These are phyloP conservation scores for Ochotona princeps DNA, from an alignment of 2,113 vertebrate genomes.

Conservation along the genomic window DNA sequence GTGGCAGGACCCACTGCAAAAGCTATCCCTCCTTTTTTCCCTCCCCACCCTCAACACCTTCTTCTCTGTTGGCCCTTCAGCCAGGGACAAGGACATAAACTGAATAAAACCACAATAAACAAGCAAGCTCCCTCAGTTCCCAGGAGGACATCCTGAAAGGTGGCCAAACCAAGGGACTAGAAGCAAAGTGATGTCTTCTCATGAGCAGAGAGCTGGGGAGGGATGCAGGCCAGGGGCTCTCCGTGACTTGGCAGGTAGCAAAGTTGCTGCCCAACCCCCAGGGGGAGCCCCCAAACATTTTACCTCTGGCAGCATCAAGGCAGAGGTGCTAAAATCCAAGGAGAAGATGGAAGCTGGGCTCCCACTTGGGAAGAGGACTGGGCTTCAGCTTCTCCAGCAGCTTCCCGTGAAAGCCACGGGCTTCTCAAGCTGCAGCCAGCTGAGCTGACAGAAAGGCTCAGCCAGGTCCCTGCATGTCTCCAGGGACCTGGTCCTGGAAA, in stretches of 20 bases:
- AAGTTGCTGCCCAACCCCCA: background rate
- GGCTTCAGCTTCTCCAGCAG: background rate
- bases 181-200: background rate
- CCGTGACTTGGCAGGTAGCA: too few relatives aligned
- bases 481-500: background rate
- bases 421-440: background rate
- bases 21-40: background rate
- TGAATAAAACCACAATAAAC: background rate
- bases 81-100: background rate
- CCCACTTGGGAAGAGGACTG: background rate
- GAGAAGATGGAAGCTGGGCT: background rate
- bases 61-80: background rate
- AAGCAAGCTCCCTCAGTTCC: background rate
- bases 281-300: background rate
- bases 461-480: background rate
- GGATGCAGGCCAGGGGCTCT: too few relatives aligned
- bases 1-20: background rate
- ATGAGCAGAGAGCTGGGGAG: rapidly evolving
- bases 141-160: background rate
- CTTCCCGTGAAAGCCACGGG: background rate
- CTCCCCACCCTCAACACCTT: background rate
- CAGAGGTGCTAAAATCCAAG: background rate
- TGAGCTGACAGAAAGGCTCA: background rate
- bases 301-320: background rate
- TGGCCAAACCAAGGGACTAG: background rate